Conservation (phyloP, 2,113 vertebrate species). For the Gambusia affinis region DNA sequence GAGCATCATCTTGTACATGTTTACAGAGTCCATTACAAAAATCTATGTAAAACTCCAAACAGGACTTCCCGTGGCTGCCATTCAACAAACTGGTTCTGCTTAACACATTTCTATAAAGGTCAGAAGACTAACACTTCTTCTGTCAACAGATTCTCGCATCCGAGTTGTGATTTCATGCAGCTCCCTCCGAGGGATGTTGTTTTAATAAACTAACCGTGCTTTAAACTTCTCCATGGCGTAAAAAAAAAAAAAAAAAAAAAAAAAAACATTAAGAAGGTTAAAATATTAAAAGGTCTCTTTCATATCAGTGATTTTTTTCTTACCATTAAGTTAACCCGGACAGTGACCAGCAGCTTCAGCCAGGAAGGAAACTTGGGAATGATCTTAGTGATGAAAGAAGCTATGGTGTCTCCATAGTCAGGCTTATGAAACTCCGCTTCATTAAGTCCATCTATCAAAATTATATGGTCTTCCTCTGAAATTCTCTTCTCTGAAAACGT, state of each 20-base stretch:
- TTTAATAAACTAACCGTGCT: too few relatives aligned
- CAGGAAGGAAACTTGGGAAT: conserved; percentile 92
- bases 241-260: too few relatives aligned
- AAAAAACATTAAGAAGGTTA: too few relatives aligned
- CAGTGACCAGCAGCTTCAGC: conserved; percentile 95
- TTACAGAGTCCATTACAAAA: not conserved
- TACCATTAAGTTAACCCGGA: conserved; percentile 93
- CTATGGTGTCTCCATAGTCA: conserved; percentile 96
- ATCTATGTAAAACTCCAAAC: not conserved
- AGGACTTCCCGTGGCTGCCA: not conserved
- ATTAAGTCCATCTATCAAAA: conserved; percentile 95
- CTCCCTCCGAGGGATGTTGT: too few relatives aligned
- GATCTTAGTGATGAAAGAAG: conserved; percentile 92
- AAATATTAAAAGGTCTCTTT: not conserved
- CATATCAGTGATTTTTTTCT: conserved; percentile 38
- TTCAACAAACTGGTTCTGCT: too few relatives aligned
- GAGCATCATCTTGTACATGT: not conserved
- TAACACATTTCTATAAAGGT: too few relatives aligned
- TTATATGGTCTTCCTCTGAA: conserved; percentile 93
- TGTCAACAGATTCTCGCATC: too few relatives aligned
- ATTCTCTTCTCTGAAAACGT: conserved; percentile 88
- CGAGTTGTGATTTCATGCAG: too few relatives aligned
- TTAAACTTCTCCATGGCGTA: too few relatives aligned
- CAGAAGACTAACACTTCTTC: too few relatives aligned
- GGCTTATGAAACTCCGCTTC: conserved; percentile 99